Evolutionary conservation across 2,888 invertebrate species (phyloP).

Genomic region (Machimus rusticus): DNA sequence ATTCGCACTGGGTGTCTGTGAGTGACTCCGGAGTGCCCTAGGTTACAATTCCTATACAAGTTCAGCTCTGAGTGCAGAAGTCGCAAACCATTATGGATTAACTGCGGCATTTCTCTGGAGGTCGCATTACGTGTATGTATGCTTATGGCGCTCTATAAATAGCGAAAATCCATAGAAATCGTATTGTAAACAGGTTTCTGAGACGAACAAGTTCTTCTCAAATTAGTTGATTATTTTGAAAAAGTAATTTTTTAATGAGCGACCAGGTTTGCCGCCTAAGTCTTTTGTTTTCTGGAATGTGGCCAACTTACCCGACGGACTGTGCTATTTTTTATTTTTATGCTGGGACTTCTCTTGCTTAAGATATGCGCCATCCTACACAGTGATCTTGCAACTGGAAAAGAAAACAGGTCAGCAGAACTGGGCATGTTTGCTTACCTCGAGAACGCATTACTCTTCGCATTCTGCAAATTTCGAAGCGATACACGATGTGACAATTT

Average conservation of each 20-base stretch:
- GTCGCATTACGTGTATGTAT: conserved; percentile 37
- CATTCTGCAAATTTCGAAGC: not conserved
- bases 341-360: not conserved
- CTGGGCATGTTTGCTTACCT: not conserved
- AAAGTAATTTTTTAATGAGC: not conserved
- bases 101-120: conserved; percentile 36
- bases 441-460: not conserved
- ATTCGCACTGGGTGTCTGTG: not conserved
- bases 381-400: not conserved
- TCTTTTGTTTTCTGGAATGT: conserved; percentile 27
- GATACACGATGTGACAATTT: not conserved
- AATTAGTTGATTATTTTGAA: not conserved
- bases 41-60: conserved; percentile 2
- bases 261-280: conserved; percentile 13
- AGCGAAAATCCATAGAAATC: conserved; percentile 12
- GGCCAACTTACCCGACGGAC: not conserved
- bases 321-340: not conserved
- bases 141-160: conserved; percentile 24
- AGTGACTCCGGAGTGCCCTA: conserved; percentile 21
- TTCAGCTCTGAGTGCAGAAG: conserved; percentile 3
- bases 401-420: not conserved
- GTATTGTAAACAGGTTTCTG: conserved; percentile 17
- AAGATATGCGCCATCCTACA: not conserved
- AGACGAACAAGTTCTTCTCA: conserved; percentile 10
- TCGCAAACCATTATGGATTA: conserved; percentile 36